Base-by-base conservation (phyloP, 2,888 invertebrate genomes). In the Eristalis intricaria region DNA sequence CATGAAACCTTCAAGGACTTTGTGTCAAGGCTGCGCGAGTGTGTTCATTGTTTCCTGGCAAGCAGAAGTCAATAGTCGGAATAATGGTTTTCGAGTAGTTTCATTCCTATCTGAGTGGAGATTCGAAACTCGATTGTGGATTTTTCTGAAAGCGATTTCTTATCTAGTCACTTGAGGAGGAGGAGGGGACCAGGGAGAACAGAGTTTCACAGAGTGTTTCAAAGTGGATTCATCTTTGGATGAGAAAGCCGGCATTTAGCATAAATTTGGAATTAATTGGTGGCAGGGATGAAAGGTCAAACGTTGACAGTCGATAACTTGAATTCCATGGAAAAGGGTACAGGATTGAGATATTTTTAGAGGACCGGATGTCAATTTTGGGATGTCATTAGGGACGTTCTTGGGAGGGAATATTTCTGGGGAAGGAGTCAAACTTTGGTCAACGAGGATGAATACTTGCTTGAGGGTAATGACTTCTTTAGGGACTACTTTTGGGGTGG, bases 1-100 rank as follows among this genome's bases (percentile, higher is more conserved):
- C 86, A 86, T 79, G 70, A 78, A 64, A 82, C 56, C 60, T 50
- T 71, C 29, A 69, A 77, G 68, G 58, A 58, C 71, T 8, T 2
- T 26, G 19, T 43, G n/a, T n/a, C 43, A 15, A n/a, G 43, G 43
- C 43, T n/a, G 13, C 15, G n/a, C 2, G 50, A 19, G 50, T 19
- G 7, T 19, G 19, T 19, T 50, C 50, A 50, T 19, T 50, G 50
- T 50, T 50, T n/a, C 19, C 19, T 19, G 50, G 19, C 50, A 19
- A 50, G 19, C 19, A 50, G 19, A 50, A 50, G 50, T 50, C 50
- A 50, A 50, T 50, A 22, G 50, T 19, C 50, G 50, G 50, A 50
- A 50, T 50, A 50, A 50, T 50, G 50, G 50, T 8, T 19, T 50
- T 50, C 50, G 19, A 50, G 50, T 50, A 50, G 50, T 50, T 50